Percentiles rank a stretch among this genome's conserved stretches.
Conservation (phyloP, 2,797 vertebrate species). For the Sebastes diploproa region DNA sequence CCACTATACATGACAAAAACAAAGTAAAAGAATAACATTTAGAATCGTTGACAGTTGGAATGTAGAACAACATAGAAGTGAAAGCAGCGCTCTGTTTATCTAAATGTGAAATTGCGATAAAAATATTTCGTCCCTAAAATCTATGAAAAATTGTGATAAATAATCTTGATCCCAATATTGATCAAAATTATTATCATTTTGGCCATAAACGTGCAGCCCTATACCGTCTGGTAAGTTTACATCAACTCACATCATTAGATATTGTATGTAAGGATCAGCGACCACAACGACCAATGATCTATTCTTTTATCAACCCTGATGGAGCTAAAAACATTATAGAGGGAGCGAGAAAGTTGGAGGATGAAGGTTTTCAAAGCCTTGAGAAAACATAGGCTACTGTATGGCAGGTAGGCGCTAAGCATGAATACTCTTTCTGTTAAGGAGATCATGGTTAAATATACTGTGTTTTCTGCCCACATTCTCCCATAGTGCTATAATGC, state of each 20-base stretch:
- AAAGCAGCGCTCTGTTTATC: too few relatives aligned
- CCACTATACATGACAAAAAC: too few relatives aligned
- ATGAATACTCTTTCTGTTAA: background rate
- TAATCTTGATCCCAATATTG: too few relatives aligned
- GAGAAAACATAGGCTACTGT: background rate
- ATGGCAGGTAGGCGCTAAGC: background rate
- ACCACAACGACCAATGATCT: background rate
- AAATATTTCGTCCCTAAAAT: too few relatives aligned
- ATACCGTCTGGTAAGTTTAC: background rate
- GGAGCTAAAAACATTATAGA: background rate
- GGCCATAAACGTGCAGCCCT: too few relatives aligned
- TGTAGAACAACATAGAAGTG: too few relatives aligned
- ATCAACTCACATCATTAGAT: background rate
- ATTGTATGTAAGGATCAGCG: background rate
- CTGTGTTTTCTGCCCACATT: background rate
- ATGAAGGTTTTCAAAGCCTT: background rate
- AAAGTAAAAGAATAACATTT: too few relatives aligned
- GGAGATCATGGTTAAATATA: constrained; percentile 7
- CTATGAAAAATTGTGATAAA: too few relatives aligned
- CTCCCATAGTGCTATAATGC: background rate
- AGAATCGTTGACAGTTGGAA: too few relatives aligned
- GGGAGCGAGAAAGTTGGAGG: background rate
- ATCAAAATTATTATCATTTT: too few relatives aligned
- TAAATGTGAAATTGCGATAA: too few relatives aligned
- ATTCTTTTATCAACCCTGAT: background rate